Evolutionary conservation across 1,140 invertebrate genomes (phyloP).

Genomic region (Tetramorium simillimum): DNA sequence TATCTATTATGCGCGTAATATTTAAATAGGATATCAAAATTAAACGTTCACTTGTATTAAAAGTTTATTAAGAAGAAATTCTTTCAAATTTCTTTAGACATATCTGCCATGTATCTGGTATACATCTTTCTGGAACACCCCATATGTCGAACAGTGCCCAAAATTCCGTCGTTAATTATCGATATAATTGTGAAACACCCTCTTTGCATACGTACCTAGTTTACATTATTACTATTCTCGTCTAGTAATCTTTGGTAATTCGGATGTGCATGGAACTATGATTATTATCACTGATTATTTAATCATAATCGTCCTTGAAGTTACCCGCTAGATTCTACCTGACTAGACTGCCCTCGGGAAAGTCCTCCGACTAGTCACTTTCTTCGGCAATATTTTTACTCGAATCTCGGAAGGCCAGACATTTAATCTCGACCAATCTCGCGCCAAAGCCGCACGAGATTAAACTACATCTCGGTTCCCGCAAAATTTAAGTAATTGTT

Average conservation of each 20-base stretch:
- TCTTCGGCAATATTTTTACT: background rate
- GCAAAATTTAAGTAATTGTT: slow-evolving; percentile 6
- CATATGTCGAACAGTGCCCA: background rate
- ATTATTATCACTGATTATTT: slow-evolving; percentile 81
- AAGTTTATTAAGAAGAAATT: background rate
- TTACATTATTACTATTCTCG: slow-evolving; percentile 65
- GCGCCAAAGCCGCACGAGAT: background rate
- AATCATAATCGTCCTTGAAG: slow-evolving; percentile 64
- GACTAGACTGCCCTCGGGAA: slow-evolving; percentile 19
- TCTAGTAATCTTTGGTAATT: slow-evolving; percentile 83
- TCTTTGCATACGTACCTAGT: slow-evolving; percentile 34
- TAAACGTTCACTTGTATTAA: background rate
- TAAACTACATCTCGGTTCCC: background rate
- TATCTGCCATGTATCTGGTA: background rate
- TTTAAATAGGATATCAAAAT: background rate
- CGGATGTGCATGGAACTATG: slow-evolving; percentile 84
- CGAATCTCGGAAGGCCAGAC: background rate
- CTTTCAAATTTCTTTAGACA: background rate
- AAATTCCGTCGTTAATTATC: slow-evolving; percentile 26
- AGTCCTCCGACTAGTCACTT: background rate
- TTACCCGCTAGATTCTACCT: slow-evolving; percentile 39
- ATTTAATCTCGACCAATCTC: background rate
- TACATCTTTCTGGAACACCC: slow-evolving; percentile 30
- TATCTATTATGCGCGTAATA: background rate
- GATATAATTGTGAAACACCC: slow-evolving; percentile 41